A percentile compares a stretch with the other conserved stretches of the same genome.
phyloP scores from a whole-genome alignment of 1,140 invertebrate species.

The Bemisia tabaci region DNA sequence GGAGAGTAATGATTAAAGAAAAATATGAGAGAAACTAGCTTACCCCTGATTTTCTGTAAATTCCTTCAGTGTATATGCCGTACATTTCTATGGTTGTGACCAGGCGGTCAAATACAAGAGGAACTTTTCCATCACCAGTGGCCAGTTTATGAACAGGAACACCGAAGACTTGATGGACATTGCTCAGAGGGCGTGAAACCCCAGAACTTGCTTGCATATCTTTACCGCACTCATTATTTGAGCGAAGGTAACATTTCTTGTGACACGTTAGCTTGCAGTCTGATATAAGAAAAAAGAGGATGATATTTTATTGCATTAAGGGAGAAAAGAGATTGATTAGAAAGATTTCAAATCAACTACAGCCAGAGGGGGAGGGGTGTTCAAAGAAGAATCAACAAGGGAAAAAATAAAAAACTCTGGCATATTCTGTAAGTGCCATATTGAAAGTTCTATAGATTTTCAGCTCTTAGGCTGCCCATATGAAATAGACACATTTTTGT shows the following conservation, averaged over 20 bases:
- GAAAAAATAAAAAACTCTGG: too few relatives aligned
- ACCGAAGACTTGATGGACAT: conserved; percentile 55
- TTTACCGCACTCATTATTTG: conserved; percentile 35
- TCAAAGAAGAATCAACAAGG: too few relatives aligned
- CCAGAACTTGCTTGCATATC: conserved; percentile 12
- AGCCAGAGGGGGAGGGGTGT: too few relatives aligned
- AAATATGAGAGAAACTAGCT: conserved; percentile 26
- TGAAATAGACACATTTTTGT: too few relatives aligned
- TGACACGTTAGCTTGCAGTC: conserved; percentile 88
- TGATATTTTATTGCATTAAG: too few relatives aligned
- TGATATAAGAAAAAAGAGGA: conserved; percentile 37
- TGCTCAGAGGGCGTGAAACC: conserved; percentile 28
- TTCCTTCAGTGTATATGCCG: conserved; percentile 80
- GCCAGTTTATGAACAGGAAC: conserved; percentile 54
- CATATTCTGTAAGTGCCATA: too few relatives aligned
- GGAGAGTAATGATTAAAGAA: too few relatives aligned
- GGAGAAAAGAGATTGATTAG: too few relatives aligned
- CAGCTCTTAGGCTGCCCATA: too few relatives aligned
- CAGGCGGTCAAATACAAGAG: conserved; percentile 69
- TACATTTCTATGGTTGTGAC: conserved; percentile 83
- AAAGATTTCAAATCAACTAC: too few relatives aligned
- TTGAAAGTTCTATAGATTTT: too few relatives aligned
- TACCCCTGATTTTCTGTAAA: conserved; percentile 86
- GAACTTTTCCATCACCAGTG: conserved; percentile 66
- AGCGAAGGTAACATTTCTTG: conserved; percentile 78